Base-by-base conservation (phyloP, 2,797 vertebrate species). In the Sebastes minor region DNA sequence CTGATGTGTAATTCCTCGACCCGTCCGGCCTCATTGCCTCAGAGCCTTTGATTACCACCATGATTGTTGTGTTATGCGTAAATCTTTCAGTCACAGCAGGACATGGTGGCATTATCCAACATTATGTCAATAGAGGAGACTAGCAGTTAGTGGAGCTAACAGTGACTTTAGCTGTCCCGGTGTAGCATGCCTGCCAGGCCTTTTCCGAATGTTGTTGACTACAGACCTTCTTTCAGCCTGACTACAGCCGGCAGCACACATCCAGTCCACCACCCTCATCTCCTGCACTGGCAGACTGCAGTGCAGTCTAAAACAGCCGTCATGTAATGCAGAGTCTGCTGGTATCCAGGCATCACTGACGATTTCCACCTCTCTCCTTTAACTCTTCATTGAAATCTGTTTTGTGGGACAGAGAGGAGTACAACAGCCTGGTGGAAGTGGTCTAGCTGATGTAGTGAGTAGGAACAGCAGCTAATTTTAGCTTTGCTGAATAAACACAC, bases 151-250 rank as follows among this genome's bases (percentile, higher is more conserved):
- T 71, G 61, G 62, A 78, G 77, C 75, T 86, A 83, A 88, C 85
- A 81, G 83, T 33, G 28, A 81, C 75, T 68, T 71, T 66, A 46
- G 78, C 88, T 76, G 74, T 61, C 74, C 84, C 82, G 30, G 76
- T 66, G 69, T 63, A 84, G 74, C 81, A 63, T 92, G 93, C 92
- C 94, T 90, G 86, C 84, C 88, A 84, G 92, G 90, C 90, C 91
- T 94, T 94, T 94, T 93, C 91, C 92, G 1, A 89, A 89, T 49
- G 80, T 80, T 89, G 84, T 71, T 77, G 81, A 93, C 85, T 67
- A 84, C 86, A 90, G 81, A 80, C 78, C 75, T 68, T 71, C 77
- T 81, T 85, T 92, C 78, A 88, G 84, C 66, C 71, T 66, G 80
- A 75, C 91, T 77, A 74, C 56, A 59, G 81, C 76, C 88, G 88